A percentile compares a stretch with the other conserved stretches of the same genome.
Evolutionary conservation across 2,797 vertebrate species (phyloP).

Genomic region (Falco cherrug): DNA sequence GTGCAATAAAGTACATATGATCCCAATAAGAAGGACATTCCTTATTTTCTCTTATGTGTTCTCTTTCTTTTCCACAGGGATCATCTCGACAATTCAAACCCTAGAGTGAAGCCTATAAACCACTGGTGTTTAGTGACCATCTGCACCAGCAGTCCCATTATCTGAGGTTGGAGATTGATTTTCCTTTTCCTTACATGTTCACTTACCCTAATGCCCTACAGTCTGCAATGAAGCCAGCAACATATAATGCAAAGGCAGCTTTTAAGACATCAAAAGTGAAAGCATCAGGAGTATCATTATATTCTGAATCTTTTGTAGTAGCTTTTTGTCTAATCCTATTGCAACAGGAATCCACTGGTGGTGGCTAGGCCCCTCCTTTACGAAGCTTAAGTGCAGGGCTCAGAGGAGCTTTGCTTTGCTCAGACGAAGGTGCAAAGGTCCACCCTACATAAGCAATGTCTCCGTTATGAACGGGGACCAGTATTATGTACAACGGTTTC

Average conservation of each 20-base stretch:
- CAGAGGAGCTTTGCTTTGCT: background rate
- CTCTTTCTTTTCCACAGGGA: slow-evolving; percentile 37
- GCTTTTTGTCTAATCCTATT: slow-evolving; percentile 42
- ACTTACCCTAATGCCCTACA: slow-evolving; percentile 64
- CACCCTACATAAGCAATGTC: background rate
- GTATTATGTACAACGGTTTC: background rate
- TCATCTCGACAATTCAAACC: slow-evolving; percentile 9
- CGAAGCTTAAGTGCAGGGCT: background rate
- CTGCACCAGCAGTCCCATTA: slow-evolving; percentile 67
- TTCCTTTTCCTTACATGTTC: slow-evolving; percentile 61
- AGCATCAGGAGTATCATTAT: slow-evolving; percentile 37
- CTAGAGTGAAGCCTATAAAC: slow-evolving; percentile 12
- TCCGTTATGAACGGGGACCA: background rate
- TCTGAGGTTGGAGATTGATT: slow-evolving; percentile 66
- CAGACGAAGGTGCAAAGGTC: background rate
- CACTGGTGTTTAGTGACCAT: slow-evolving; percentile 61
- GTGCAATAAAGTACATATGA: background rate
- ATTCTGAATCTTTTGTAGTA: slow-evolving; percentile 17
- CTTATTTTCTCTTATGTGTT: background rate
- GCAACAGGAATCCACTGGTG: background rate
- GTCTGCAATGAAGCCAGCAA: slow-evolving; percentile 44
- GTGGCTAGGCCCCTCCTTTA: background rate
- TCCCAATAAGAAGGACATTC: background rate
- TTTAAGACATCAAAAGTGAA: slow-evolving; percentile 61
- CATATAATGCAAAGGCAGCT: slow-evolving; percentile 18